Base-by-base conservation (phyloP, 2,888 invertebrate species). In the Hipparchia semele region DNA sequence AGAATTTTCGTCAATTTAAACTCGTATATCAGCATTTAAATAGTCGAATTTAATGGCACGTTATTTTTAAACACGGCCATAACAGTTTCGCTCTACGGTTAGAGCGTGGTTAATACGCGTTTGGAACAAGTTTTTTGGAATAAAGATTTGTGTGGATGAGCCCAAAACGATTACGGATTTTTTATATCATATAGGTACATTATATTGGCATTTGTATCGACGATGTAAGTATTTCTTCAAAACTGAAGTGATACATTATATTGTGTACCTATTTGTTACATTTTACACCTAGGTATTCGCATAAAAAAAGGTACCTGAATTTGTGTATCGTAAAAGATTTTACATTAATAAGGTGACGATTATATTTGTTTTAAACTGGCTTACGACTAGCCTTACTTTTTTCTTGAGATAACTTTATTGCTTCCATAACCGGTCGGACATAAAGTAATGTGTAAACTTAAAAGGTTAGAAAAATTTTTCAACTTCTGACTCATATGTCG, bases 21-120 rank as follows among this genome's bases (percentile, higher is more conserved):
- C 68, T 70, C 67, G 23, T 5, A 54, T 53, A 39, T 54, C n/a
- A 39, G 54, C 23, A 39, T 39, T 74, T 70, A 62, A 69, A 76
- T 73, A 58, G 59, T 49, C 56, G 70, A 70, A 72, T 74, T 73
- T 54, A 73, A 68, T 62, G 72, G 70, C 70, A 62, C 67, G 51
- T 69, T 72, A 70, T 74, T 73, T 76, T 77, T 75, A 53, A 45
- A 33, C 70, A 71, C 69, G 12, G 51, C 72, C 76, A 73, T 73
- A 76, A 77, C 71, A 76, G 78, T 79, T 78, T 77, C 75, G 78
- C 74, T 70, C 77, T 75, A 70, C 75, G 75, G 75, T 76, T 74
- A 70, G 76, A 75, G 79, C 80, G 80, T 77, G 73, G 77, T 78
- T 80, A 83, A 83, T 80, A 76, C 74, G 78, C 71, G 78, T 77